Evolutionary conservation across 2,888 invertebrate genomes (phyloP).

Genomic region (Cheilosia urbana): DNA sequence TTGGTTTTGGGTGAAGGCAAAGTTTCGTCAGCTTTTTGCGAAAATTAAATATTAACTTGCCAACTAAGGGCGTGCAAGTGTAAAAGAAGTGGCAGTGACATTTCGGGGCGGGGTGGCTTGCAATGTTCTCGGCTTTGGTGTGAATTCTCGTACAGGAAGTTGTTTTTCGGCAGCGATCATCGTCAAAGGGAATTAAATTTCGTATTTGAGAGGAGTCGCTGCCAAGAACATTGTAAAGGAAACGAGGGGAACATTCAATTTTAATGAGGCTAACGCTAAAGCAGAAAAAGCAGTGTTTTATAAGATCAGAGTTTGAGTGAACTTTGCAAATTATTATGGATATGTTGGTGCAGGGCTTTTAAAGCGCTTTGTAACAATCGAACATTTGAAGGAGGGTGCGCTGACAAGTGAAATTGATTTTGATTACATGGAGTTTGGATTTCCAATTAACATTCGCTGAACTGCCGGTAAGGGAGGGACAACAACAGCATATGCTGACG

Average conservation of each 20-base stretch:
- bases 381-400: too few species aligned
- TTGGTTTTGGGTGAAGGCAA: constrained; percentile 53
- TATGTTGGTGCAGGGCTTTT: background rate
- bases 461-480: too few species aligned
- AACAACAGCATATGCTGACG: too few species aligned
- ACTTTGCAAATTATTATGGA: background rate
- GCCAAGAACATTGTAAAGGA: constrained; percentile 26
- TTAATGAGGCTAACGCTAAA: constrained; percentile 44
- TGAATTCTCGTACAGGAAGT: constrained; percentile 64
- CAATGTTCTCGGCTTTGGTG: constrained; percentile 64
- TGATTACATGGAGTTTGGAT: too few species aligned
- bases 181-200: constrained; percentile 67
- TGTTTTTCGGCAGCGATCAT: constrained; percentile 43
- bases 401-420: too few species aligned
- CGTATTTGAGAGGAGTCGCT: constrained; percentile 24
- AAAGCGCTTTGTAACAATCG: background rate
- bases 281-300: background rate
- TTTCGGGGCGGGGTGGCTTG: constrained; percentile 37
- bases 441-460: too few species aligned
- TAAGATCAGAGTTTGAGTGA: constrained; percentile 1
- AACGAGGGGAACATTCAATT: constrained; percentile 52
- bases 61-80: constrained; percentile 66
- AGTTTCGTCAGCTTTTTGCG: constrained; percentile 72
- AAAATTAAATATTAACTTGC: constrained; percentile 74
- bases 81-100: constrained; percentile 65